These are phyloP conservation scores for Ptychodera flava DNA, from an alignment of 35 echinoderm and acorn worm species.

Conservation along the genomic window DNA sequence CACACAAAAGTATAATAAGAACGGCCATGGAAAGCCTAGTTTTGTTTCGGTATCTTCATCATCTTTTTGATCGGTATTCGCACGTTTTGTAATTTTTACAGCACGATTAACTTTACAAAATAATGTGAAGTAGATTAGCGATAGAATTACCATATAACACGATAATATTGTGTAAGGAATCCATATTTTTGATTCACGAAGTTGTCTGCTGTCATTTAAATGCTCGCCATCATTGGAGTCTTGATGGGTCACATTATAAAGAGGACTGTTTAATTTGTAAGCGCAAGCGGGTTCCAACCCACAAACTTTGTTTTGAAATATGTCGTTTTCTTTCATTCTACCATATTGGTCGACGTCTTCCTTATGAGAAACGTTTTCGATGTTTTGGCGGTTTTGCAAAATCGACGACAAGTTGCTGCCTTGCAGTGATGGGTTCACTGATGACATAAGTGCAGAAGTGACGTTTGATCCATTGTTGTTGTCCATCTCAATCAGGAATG, in stretches of 20 bases:
- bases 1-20: neutral
- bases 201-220: neutral
- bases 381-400: neutral
- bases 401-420: neutral
- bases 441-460: neutral
- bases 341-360: neutral
- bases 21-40: neutral
- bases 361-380: neutral
- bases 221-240: too few relatives aligned
- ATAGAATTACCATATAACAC: neutral
- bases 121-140: neutral
- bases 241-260: neutral
- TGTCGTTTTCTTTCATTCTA: too few relatives aligned
- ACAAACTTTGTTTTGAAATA: neutral
- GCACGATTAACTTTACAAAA: neutral
- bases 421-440: neutral
- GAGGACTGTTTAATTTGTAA: neutral
- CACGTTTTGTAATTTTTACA: neutral
- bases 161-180: neutral
- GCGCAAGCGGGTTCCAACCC: neutral
- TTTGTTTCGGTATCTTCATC: neutral
- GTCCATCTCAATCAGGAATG: neutral
- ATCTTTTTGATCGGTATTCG: neutral
- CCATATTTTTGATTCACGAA: neutral
- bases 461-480: neutral